phyloP scores from a whole-genome alignment of 2,113 vertebrate genomes.

The Crocuta crocuta region DNA sequence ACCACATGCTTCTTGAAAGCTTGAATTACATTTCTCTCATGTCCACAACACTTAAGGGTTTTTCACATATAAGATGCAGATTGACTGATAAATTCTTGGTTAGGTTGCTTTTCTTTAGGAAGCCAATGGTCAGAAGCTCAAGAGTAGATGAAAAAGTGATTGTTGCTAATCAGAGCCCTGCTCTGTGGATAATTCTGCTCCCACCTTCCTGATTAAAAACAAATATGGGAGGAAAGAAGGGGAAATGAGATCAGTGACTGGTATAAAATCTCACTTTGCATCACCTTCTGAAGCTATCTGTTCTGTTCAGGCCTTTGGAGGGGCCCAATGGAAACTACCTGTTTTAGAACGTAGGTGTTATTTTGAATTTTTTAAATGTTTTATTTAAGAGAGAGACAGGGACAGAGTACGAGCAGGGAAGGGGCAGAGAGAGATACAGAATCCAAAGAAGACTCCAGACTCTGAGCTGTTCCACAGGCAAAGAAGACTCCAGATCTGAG shows the following conservation, averaged over 20 bases:
- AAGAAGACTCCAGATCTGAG: too few species aligned
- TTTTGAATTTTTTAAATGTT: too few species aligned
- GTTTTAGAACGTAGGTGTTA: background rate
- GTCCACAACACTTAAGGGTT: background rate
- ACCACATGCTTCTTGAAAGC: background rate
- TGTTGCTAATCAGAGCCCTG: background rate
- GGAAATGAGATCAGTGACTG: background rate
- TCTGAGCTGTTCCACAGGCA: too few species aligned
- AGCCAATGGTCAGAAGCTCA: constrained; percentile 11
- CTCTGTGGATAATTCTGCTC: constrained; percentile 27
- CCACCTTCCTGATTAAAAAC: background rate
- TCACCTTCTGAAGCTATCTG: background rate
- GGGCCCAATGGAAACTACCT: background rate
- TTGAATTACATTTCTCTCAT: constrained; percentile 9
- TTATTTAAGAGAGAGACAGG: too few species aligned
- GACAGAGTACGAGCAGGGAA: too few species aligned
- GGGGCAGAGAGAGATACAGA: too few species aligned
- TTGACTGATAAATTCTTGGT: background rate
- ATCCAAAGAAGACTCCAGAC: too few species aligned
- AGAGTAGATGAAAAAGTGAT: constrained; percentile 8
- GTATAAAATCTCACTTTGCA: background rate
- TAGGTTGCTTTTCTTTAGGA: background rate
- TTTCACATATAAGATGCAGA: background rate
- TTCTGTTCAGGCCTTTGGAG: background rate
- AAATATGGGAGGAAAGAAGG: background rate